Evolutionary conservation across 2,888 invertebrate species (phyloP).

Genomic region (Pelosia muscerda): DNA sequence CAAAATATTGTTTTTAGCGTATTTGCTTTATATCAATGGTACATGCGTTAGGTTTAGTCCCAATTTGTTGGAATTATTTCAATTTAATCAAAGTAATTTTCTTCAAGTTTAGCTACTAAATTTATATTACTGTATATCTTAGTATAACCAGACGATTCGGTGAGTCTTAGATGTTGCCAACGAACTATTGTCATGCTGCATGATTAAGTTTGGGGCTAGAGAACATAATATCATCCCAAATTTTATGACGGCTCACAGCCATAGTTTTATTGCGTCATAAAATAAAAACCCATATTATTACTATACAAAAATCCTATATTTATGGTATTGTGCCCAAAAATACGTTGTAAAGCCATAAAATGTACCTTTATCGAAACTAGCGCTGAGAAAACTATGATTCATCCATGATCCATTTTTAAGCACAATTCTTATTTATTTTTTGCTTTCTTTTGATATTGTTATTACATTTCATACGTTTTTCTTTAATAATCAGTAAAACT

Average conservation of each 20-base stretch:
- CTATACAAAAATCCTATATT: not conserved
- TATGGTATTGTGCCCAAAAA: not conserved
- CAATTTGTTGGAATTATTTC: not conserved
- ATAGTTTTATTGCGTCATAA: conserved; percentile 1
- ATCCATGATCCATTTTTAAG: too few species aligned
- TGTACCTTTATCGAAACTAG: not conserved
- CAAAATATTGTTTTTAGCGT: not conserved
- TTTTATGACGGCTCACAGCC: not conserved
- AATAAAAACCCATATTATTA: not conserved
- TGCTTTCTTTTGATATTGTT: too few species aligned
- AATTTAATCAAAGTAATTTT: too few species aligned
- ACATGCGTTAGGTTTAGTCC: not conserved
- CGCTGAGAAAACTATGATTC: too few species aligned
- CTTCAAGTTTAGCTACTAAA: too few species aligned
- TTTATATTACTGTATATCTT: too few species aligned
- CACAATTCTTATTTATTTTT: too few species aligned
- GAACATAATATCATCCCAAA: not conserved
- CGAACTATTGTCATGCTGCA: not conserved
- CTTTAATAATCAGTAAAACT: too few species aligned
- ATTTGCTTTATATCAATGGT: not conserved
- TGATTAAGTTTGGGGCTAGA: not conserved
- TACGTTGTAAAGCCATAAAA: not conserved
- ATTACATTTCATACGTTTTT: too few species aligned
- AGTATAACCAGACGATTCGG: too few species aligned
- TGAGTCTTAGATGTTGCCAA: not conserved